Evolutionary conservation across 2,888 invertebrate genomes (phyloP), one percentile per base, ranked within the genome.

Genomic region (Xanthia icteritia): DNA sequence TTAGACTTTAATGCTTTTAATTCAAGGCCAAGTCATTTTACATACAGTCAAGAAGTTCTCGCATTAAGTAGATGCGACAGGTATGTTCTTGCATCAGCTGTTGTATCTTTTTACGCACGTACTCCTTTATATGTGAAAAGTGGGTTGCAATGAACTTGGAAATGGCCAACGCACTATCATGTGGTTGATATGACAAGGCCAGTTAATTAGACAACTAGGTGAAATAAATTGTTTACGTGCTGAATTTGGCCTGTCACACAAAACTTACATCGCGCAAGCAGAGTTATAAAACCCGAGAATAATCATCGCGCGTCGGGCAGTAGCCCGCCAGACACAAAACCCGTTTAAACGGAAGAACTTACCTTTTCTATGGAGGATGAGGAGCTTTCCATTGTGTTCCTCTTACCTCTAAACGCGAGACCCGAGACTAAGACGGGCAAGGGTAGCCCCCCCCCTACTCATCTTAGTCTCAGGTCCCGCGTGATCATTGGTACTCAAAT

Each of bases 41-140:
- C 73, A 66, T 66, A 45, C 36, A 54, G 51, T 27, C 66, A 39
- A 58, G 56, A 51, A n/a, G 48, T 76, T 75, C 54, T 81, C 23
- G 60, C 39, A 70, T 60, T 58, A 31, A 54, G 56, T 73, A 56
- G 6, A 13, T 36, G 45, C 61, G 48, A 48, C 36, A 51, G 48
- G 58, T 65, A 48, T 45, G n/a, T 56, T 60, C 31, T 69, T 72
- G 65, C 36, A 71, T 60, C 27, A 36, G 68, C 72, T 82, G 60
- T 68, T 82, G 31, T 83, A 71, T 63, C 2, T 54, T 67, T 64
- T 73, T 61, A 71, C 70, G 51, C 83, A 78, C 82, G 79, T 79
- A 64, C 39, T 67, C 36, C 8, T 58, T 58, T 63, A 64, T 68
- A 45, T 70, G 70, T 82, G 83, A 73, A 77, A 78, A 83, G n/a